Evolutionary conservation across 1,140 invertebrate genomes (phyloP), one percentile per base, ranked within the genome.

Genomic region (Bombus waltoni): DNA sequence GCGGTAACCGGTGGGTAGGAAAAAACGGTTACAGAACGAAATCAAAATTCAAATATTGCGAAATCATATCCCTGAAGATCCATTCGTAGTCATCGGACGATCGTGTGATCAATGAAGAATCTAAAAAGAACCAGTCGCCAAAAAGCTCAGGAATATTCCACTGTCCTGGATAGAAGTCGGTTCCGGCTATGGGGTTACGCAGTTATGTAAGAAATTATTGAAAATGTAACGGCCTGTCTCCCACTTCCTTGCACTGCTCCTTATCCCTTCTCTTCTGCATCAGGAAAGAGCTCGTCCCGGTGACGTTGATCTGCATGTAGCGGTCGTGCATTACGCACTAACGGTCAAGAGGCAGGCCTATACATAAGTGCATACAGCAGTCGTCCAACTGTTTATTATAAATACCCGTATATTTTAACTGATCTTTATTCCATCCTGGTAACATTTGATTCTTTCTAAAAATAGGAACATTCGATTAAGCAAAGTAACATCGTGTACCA

Each of bases 201-300:
- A 77, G 87, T 91, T 91, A 83, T 88, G 85, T 87, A 91, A 91
- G 87, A 85, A 89, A 91, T 91, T 91, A 91, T 86, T 91, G 90
- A 91, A 89, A 91, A 89, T 89, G 90, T 91, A 91, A 91, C 87
- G 87, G 87, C 79, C 71, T 53, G 80, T 71, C 66, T 44, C 76
- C 68, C 68, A n/a, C 35, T 62, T 44, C 42, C 68, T 40, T 47
- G 32, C 74, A 76, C 65, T 57, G n/a, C 75, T 80, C 66, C n/a
- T 79, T 83, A 68, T 72, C 82, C 70, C 86, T 62, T 40, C 59
- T 65, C 82, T 78, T 42, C 57, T 70, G 73, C 78, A 68, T 78
- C 68, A 32, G 32, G 62, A 40, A 71, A 87, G 65, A 85, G 40
- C 81, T 62, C 88, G 89, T 87, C 73, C 89, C 75, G 80, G 77